Evolutionary conservation across 2,888 invertebrate genomes (phyloP).

Genomic region (Melangyna quadrimaculata): DNA sequence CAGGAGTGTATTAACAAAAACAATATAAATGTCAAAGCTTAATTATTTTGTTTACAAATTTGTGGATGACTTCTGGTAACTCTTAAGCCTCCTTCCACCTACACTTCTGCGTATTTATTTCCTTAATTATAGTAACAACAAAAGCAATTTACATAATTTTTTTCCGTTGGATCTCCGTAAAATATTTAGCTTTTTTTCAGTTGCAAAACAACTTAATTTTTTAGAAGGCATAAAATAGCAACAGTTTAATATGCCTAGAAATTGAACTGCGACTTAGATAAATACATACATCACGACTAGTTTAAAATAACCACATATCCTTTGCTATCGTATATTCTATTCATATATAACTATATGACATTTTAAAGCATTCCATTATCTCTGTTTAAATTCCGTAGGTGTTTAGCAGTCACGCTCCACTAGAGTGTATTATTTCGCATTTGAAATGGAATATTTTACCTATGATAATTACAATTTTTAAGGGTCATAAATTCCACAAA

Average conservation of each 20-base stretch:
- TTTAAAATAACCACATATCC: neutral
- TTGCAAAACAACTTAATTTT: neutral
- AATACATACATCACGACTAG: neutral
- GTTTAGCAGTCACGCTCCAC: slow-evolving; percentile 14
- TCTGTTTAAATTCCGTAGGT: neutral
- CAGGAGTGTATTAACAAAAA: too few relatives aligned
- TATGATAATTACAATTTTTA: neutral
- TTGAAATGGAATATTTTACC: neutral
- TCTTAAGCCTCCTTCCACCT: too few relatives aligned
- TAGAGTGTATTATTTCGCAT: neutral
- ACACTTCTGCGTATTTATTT: too few relatives aligned
- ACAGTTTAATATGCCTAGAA: neutral
- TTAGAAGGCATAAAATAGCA: neutral
- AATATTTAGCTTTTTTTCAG: too few relatives aligned
- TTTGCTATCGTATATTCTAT: neutral
- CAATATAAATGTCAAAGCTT: too few relatives aligned
- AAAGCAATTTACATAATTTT: too few relatives aligned
- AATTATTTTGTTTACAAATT: too few relatives aligned
- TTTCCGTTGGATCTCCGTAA: too few relatives aligned
- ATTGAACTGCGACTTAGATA: neutral
- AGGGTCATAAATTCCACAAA: slow-evolving; percentile 24
- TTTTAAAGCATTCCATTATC: neutral
- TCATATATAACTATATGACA: neutral
- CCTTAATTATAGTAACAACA: too few relatives aligned
- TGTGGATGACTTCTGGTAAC: too few relatives aligned